Evolutionary conservation across 2,888 invertebrate species (phyloP), one percentile per base, ranked within the genome.

Genomic region (Drosophila hamatofila): DNA sequence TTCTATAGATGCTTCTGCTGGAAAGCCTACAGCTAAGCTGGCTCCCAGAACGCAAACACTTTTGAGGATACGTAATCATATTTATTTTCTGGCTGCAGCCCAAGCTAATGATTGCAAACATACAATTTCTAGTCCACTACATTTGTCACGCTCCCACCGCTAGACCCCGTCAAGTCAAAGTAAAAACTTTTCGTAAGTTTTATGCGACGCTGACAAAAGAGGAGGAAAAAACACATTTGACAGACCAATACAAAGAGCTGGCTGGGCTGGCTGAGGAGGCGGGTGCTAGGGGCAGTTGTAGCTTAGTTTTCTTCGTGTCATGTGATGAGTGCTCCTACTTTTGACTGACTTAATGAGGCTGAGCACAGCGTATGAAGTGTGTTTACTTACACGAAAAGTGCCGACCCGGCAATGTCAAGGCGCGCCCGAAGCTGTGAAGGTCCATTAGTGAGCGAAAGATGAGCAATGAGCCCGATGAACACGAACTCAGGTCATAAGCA

Each of bases 311-410:
- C 65, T 78, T 80, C 69, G 61, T 67, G 75, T 83, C 57, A 71
- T 68, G 64, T 54, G 44, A 23, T 56, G 69, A 70, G 52, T 61
- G 48, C 58, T 60, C 18, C 49, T 44, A 39, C 56, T 49, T 25
- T 52, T 58, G 66, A 59, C 60, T 51, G 41, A 67, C 65, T 61
- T 82, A 87, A 84, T 81, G 78, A 81, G 75, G 48, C 57, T 52
- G 55, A 67, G 41, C 39, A 62, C 35, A 59, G 44, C 52, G 48
- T 30, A 51, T 37, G 55, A 58, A 66, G 56, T 57, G 68, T 58
- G 54, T 73, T 58, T 58, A 42, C 46, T 54, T 48, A 35, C 25
- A 41, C 11, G 60, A 42, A 18, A 62, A 64, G 76, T 68, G 72
- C 35, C 72, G 51, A 23, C 46, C 49, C 44, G 44, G 39, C 71